Conservation (phyloP, 2,888 invertebrate species). For the Cryptus viduatorius region DNA sequence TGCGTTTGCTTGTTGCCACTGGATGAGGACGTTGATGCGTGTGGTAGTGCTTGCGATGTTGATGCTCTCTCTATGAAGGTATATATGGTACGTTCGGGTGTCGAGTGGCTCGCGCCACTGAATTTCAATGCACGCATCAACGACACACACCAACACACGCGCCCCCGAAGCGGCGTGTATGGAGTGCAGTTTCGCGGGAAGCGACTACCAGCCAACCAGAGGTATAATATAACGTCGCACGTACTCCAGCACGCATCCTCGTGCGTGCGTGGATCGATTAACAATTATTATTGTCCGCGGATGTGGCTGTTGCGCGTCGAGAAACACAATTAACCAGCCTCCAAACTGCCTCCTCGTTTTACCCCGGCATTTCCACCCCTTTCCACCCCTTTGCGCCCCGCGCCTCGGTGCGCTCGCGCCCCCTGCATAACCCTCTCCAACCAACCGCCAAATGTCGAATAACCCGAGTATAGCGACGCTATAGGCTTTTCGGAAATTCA, state of each 20-base stretch:
- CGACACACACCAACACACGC: constrained; percentile 41
- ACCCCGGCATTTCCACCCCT: neutral
- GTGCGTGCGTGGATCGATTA: constrained; percentile 73
- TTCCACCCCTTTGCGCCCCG: neutral
- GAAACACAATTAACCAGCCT: constrained; percentile 71
- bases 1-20: constrained; percentile 10
- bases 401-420: neutral
- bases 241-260: constrained; percentile 58
- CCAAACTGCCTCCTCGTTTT: constrained; percentile 57
- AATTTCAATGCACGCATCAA: constrained; percentile 74
- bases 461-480: constrained; percentile 9
- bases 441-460: constrained; percentile 66
- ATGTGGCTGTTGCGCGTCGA: constrained; percentile 72
- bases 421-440: constrained; percentile 33
- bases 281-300: constrained; percentile 74
- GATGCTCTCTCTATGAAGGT: constrained; percentile 21
- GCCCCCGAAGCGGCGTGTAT: neutral
- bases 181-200: neutral
- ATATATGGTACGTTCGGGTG: constrained; percentile 67
- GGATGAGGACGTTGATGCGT: constrained; percentile 29
- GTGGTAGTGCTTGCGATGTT: constrained; percentile 12
- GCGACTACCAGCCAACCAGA: neutral
- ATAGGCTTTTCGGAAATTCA: constrained; percentile 53
- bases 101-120: constrained; percentile 75
- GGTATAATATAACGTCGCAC: constrained; percentile 44